phyloP scores from a whole-genome alignment of 2,888 invertebrate genomes.

The Pachycephus smyrnensis region DNA sequence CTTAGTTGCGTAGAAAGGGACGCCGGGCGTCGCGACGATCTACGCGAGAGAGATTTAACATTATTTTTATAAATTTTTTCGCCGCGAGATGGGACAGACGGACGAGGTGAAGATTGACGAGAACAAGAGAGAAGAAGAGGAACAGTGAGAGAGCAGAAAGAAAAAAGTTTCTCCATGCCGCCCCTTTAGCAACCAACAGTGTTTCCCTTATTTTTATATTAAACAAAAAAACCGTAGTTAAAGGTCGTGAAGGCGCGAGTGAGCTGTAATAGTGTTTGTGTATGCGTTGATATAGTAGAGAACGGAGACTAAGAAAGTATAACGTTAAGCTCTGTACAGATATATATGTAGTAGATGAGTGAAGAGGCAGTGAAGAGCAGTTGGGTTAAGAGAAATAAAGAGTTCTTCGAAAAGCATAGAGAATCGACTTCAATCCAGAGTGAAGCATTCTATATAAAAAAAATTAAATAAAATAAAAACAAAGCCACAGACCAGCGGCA shows the following conservation, averaged over 20 bases:
- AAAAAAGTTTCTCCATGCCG: not conserved
- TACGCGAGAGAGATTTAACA: not conserved
- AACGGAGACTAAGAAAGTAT: not conserved
- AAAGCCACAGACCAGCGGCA: not conserved
- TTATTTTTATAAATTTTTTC: not conserved
- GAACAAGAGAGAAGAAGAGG: not conserved
- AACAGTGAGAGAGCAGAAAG: not conserved
- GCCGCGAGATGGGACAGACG: not conserved
- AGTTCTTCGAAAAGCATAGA: not conserved
- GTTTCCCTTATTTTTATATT: not conserved
- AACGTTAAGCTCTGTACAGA: no score
- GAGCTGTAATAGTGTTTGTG: not conserved
- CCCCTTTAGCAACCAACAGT: not conserved
- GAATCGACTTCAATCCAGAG: not conserved
- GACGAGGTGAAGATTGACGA: not conserved
- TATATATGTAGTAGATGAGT: no score
- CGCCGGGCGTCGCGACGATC: not conserved
- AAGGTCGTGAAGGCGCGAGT: not conserved
- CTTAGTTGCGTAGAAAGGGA: not conserved
- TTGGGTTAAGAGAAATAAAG: not conserved
- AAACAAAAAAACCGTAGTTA: not conserved
- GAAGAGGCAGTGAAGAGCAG: not conserved
- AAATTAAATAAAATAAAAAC: not conserved
- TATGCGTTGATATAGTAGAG: not conserved
- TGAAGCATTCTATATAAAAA: not conserved